Conservation (phyloP, 1,140 invertebrate species). For the Chrysopa pallens region DNA sequence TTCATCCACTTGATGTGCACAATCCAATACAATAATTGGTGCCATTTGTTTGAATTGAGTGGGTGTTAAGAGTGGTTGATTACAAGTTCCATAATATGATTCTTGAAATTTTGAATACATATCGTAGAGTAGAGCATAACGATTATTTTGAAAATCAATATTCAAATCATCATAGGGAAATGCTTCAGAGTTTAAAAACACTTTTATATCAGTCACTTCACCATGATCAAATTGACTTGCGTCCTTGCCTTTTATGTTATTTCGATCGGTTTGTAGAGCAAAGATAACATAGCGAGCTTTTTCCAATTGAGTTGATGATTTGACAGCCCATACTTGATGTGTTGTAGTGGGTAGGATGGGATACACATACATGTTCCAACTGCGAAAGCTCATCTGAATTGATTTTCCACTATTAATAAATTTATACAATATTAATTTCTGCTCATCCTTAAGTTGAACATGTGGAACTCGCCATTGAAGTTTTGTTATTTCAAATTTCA, state of each 20-base stretch:
- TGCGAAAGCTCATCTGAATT: constrained; percentile 5
- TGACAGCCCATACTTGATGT: constrained; percentile 8
- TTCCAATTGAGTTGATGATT: constrained; percentile 7
- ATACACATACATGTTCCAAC: constrained; percentile 8
- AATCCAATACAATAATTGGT: no score
- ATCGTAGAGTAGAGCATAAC: constrained; percentile 6
- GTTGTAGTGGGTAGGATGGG: constrained; percentile 3
- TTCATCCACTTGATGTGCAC: no score
- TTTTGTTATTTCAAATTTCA: neutral
- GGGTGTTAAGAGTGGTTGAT: no score
- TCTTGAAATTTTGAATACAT: constrained; percentile 6
- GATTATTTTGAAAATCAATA: no score
- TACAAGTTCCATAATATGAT: constrained; percentile 2
- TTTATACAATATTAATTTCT: constrained; percentile 6
- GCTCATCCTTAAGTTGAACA: constrained; percentile 3
- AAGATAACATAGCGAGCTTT: constrained; percentile 7
- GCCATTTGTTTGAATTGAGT: no score
- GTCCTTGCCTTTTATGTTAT: neutral
- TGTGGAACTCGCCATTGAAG: constrained; percentile 7
- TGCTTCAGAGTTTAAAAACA: constrained; percentile 9
- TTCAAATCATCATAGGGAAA: no score
- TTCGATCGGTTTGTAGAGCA: constrained; percentile 5
- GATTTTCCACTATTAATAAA: constrained; percentile 4
- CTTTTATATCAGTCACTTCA: constrained; percentile 7
- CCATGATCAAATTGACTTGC: constrained; percentile 7